These are phyloP conservation scores for Tetrao urogallus DNA, from an alignment of 2,113 vertebrate genomes.

Conservation along the genomic window DNA sequence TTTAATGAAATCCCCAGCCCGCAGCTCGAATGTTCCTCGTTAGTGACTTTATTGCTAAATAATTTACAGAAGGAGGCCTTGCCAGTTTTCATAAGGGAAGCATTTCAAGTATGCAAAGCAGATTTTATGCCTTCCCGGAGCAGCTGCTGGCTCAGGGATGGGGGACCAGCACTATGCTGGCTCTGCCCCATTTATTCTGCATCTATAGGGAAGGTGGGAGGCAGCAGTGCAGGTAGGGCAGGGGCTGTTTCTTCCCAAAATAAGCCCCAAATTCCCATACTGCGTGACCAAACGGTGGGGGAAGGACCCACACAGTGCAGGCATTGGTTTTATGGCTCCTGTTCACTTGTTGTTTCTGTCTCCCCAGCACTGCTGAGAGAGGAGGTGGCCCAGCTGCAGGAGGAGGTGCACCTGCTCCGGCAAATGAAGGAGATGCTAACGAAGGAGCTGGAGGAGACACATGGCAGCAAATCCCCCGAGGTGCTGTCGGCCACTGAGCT, in stretches of 20 bases:
- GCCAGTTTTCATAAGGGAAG: constrained; percentile 71
- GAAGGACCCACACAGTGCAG: rapidly evolving
- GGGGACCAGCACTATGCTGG: too few relatives aligned
- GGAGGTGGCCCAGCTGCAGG: constrained; percentile 95
- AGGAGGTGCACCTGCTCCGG: constrained; percentile 95
- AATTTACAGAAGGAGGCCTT: constrained; percentile 61
- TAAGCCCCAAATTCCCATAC: rapidly evolving
- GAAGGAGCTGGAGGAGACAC: constrained; percentile 95
- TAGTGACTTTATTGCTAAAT: constrained; percentile 75
- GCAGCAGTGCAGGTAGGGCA: background rate
- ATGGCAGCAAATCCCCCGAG: constrained; percentile 89
- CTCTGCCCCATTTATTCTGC: background rate
- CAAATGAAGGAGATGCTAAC: constrained; percentile 99
- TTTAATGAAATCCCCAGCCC: background rate
- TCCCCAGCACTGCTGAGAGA: constrained; percentile 91
- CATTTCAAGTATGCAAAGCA: constrained; percentile 73
- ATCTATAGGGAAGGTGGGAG: background rate
- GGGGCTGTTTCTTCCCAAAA: background rate
- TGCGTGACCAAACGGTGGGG: rapidly evolving
- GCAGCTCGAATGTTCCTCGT: constrained; percentile 32
- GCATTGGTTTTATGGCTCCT: background rate
- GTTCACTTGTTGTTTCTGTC: constrained; percentile 39
- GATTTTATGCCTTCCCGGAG: constrained; percentile 64
- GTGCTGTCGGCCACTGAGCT: constrained; percentile 94
- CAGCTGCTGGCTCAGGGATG: constrained; percentile 58